Conservation (phyloP, 1,140 invertebrate genomes). For the Pemphigus obesinymphae region DNA sequence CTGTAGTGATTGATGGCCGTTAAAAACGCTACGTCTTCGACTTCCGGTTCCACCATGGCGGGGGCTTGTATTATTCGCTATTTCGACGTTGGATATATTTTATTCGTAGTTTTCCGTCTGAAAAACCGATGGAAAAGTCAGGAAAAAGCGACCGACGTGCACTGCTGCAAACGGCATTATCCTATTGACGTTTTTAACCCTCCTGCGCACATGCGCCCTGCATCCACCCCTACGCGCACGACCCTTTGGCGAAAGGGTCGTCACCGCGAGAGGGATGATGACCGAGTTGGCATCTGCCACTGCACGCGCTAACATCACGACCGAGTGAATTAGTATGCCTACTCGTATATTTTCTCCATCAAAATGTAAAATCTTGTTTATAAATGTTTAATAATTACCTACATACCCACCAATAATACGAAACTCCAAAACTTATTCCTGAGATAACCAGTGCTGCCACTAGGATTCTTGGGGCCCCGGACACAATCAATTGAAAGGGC, state of each 20-base stretch:
- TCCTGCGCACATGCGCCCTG: background rate
- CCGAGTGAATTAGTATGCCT: too few species aligned
- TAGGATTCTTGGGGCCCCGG: too few species aligned
- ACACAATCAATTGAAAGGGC: too few species aligned
- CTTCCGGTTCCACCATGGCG: slow-evolving; percentile 77
- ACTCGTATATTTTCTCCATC: too few species aligned
- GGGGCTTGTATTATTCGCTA: slow-evolving; percentile 27
- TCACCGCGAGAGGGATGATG: background rate
- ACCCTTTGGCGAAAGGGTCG: slow-evolving; percentile 1
- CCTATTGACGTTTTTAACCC: slow-evolving; percentile 39
- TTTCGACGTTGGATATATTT: background rate
- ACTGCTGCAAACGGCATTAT: background rate
- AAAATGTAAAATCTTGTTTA: too few species aligned
- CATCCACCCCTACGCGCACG: background rate
- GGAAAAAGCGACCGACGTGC: background rate
- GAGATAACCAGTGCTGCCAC: too few species aligned
- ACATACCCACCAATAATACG: too few species aligned
- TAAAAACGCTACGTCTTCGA: slow-evolving; percentile 86
- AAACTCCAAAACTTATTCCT: too few species aligned
- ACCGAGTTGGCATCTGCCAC: background rate
- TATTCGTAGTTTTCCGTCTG: background rate
- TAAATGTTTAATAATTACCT: too few species aligned
- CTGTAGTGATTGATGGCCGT: slow-evolving; percentile 60
- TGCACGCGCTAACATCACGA: background rate
- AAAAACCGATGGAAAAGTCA: background rate